Conservation (phyloP, 2,113 vertebrate species). For the Labeo rohita region DNA sequence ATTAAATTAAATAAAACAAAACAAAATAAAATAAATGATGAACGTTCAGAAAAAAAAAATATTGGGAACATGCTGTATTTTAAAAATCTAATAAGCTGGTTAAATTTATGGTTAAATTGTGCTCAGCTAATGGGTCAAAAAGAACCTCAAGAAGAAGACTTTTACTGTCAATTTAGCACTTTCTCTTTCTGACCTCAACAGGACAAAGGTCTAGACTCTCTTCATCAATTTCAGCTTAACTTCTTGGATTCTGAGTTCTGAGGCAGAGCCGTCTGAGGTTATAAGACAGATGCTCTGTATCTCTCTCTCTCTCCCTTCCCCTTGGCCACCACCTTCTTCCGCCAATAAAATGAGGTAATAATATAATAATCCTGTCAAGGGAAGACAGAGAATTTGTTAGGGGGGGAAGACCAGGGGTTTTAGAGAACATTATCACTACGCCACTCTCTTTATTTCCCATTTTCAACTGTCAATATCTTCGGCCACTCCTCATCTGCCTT, state of each 20-base stretch:
- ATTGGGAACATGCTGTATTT: too few species aligned
- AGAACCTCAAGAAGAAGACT: background rate
- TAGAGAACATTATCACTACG: constrained; percentile 20
- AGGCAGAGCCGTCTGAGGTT: background rate
- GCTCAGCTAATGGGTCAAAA: too few species aligned
- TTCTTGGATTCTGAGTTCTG: constrained; percentile 18
- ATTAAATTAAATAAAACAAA: too few species aligned
- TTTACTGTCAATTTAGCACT: background rate
- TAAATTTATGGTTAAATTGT: background rate
- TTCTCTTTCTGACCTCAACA: background rate
- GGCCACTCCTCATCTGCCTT: background rate
- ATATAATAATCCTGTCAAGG: constrained; percentile 37
- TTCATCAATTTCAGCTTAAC: constrained; percentile 20
- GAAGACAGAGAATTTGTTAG: constrained; percentile 17
- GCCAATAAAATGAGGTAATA: constrained; percentile 15
- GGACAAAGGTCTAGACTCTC: background rate
- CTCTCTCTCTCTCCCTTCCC: background rate
- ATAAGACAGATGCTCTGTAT: constrained; percentile 20
- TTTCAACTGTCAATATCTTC: constrained; percentile 22
- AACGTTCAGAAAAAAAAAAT: too few species aligned
- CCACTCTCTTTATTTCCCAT: constrained; percentile 26
- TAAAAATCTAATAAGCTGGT: too few species aligned
- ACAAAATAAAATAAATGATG: too few species aligned
- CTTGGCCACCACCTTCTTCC: background rate
- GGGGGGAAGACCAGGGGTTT: constrained; percentile 10